Conservation (phyloP, 2,113 vertebrate species). For the Psephotus haematonotus region DNA sequence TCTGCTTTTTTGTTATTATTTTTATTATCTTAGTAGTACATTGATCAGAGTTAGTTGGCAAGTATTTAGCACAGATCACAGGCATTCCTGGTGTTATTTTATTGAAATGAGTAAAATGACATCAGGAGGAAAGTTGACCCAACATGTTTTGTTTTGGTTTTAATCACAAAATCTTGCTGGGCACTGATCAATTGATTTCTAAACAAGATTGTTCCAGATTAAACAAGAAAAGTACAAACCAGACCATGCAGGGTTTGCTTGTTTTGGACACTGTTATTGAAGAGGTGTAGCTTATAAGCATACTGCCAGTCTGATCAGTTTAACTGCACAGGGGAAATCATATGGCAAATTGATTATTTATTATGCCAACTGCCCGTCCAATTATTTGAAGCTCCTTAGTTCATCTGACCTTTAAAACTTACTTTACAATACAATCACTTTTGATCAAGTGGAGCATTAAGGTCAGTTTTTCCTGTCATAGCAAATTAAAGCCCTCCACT, state of each 20-base stretch:
- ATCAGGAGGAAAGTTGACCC: neutral
- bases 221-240: conserved; percentile 40
- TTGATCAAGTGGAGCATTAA: neutral
- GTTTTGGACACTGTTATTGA: neutral
- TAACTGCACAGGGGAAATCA: neutral
- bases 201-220: conserved; percentile 36
- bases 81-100: neutral
- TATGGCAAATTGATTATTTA: neutral
- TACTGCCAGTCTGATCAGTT: neutral
- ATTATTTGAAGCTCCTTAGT: neutral
- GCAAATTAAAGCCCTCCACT: neutral
- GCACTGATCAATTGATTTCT: neutral
- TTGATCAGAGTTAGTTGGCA: neutral
- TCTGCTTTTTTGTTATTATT: neutral
- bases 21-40: neutral
- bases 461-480: neutral
- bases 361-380: neutral
- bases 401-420: conserved; percentile 19
- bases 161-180: neutral
- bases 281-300: conserved; percentile 25
- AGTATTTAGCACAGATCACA: neutral
- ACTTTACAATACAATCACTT: neutral
- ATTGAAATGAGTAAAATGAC: neutral
- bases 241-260: conserved; percentile 28
- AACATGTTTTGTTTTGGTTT: neutral